Conservation (phyloP, 2,888 invertebrate species). For the Baronia brevicornis region DNA sequence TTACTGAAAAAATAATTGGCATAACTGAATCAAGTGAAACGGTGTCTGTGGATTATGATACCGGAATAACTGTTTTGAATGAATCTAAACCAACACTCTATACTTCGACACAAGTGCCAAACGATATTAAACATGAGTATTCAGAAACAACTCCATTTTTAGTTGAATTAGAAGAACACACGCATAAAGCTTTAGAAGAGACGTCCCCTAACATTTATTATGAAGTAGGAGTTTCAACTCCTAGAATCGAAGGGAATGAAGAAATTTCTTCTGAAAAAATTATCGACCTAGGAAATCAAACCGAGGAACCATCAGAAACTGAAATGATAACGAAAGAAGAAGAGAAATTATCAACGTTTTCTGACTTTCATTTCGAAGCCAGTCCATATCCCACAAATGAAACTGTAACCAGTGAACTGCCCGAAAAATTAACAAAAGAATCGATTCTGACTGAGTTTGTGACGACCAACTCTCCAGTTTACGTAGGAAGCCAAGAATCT, state of each 20-base stretch:
- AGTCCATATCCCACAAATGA: slow-evolving; percentile 1
- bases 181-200: slow-evolving; percentile 34
- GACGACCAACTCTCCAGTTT: slow-evolving; percentile 14
- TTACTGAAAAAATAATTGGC: slow-evolving; percentile 6
- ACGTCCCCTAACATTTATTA: slow-evolving; percentile 21
- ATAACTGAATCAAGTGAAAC: slow-evolving; percentile 1
- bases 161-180: slow-evolving; percentile 51
- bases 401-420: no score
- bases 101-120: slow-evolving; percentile 2
- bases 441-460: slow-evolving; percentile 14
- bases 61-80: slow-evolving; percentile 3
- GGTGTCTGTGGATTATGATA: neutral
- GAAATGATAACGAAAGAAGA: slow-evolving; percentile 14
- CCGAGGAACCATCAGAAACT: slow-evolving; percentile 20
- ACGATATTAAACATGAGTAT: slow-evolving; percentile 20
- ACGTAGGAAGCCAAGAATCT: slow-evolving; percentile 8
- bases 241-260: slow-evolving; percentile 22
- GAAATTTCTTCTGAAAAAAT: slow-evolving; percentile 21
- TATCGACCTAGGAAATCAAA: slow-evolving; percentile 20
- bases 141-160: slow-evolving; percentile 41
- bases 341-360: slow-evolving; percentile 19
- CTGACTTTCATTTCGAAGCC: slow-evolving; percentile 4
- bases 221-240: slow-evolving; percentile 22
- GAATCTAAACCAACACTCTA: slow-evolving; percentile 8
- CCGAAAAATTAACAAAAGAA: slow-evolving; percentile 7